Evolutionary conservation across 1,140 invertebrate species (phyloP).

Genomic region (Drosophila sulfurigaster): DNA sequence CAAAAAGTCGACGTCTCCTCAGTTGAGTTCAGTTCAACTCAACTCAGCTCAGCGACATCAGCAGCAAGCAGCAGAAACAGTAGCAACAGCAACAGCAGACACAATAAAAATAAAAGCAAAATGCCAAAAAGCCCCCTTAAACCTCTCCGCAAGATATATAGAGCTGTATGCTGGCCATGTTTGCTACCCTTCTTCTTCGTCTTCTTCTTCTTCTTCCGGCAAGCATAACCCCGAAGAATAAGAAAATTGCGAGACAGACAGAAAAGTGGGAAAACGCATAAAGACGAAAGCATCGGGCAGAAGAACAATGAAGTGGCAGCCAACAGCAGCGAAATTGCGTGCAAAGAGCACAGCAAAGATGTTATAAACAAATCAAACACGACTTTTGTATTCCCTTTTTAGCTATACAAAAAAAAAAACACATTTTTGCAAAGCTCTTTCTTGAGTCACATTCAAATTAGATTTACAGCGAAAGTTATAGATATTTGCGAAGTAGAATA

Average conservation of each 20-base stretch:
- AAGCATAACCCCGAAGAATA: constrained; percentile 41
- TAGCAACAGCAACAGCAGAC: constrained; percentile 43
- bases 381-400: constrained; percentile 22
- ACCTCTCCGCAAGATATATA: not conserved
- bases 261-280: constrained; percentile 74
- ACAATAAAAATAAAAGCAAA: constrained; percentile 79
- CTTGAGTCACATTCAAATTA: too few relatives aligned
- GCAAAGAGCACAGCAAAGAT: constrained; percentile 1
- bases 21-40: too few relatives aligned
- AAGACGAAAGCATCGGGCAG: constrained; percentile 52
- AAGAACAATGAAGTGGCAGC: constrained; percentile 64
- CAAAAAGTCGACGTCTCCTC: constrained; percentile 66
- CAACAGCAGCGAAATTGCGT: constrained; percentile 25
- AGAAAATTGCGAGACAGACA: constrained; percentile 76
- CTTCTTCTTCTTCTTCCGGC: not conserved
- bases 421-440: too few relatives aligned
- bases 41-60: constrained; percentile 4
- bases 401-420: too few relatives aligned
- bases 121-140: constrained; percentile 19
- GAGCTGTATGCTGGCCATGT: not conserved
- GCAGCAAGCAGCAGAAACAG: too few relatives aligned
- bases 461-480: too few relatives aligned
- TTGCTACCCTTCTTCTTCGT: constrained; percentile 20
- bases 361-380: not conserved
- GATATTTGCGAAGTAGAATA: too few relatives aligned